Percentiles rank a stretch among this genome's conserved stretches.
These are phyloP conservation scores for Guaruba guarouba DNA, from an alignment of 2,113 vertebrate species.

Conservation along the genomic window DNA sequence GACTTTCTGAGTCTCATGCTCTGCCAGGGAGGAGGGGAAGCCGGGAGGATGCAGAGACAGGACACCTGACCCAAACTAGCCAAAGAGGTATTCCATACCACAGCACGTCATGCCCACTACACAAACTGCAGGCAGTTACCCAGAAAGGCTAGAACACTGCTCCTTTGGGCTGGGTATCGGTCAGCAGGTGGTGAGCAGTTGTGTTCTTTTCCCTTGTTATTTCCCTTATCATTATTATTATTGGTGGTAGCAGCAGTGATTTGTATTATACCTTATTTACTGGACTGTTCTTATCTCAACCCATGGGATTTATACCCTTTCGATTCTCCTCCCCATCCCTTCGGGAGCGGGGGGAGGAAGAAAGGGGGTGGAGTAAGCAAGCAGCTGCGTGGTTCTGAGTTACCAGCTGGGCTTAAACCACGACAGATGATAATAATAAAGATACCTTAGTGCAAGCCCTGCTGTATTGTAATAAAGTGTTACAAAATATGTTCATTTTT, in stretches of 20 bases:
- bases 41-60: too few relatives aligned
- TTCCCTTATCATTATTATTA: background rate
- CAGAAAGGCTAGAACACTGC: too few relatives aligned
- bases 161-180: too few relatives aligned
- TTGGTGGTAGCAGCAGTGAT: background rate
- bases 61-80: too few relatives aligned
- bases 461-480: slow-evolving; percentile 31
- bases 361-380: background rate
- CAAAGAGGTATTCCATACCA: too few relatives aligned
- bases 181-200: too few relatives aligned
- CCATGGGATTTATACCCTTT: background rate
- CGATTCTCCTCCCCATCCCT: background rate
- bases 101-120: too few relatives aligned
- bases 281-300: background rate
- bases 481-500: slow-evolving; percentile 41
- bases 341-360: accelerated
- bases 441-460: background rate
- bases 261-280: background rate
- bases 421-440: background rate
- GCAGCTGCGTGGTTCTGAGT: background rate
- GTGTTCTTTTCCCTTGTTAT: too few relatives aligned
- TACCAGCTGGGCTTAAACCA: background rate
- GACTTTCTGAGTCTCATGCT: background rate
- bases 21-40: too few relatives aligned
- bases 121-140: too few relatives aligned